Evolutionary conservation across 2,888 invertebrate species (phyloP), one percentile per base, ranked within the genome.

Genomic region (Chrysodeixis includens): DNA sequence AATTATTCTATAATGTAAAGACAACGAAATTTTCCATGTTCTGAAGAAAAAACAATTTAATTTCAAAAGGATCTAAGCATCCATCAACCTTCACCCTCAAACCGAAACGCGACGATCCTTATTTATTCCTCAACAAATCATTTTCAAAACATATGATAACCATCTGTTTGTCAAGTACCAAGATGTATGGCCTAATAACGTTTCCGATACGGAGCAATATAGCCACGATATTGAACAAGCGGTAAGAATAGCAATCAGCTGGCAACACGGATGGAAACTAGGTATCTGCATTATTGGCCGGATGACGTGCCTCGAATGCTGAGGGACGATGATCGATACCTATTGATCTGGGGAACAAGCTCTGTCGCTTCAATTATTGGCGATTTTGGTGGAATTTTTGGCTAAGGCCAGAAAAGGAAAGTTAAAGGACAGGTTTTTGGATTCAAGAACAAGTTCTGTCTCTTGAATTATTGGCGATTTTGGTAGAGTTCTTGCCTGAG

Each of bases 171-270:
- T 74, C 78, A 74, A 74, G 70, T 74, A 56, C 51, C 68, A 73
- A 76, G 78, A 82, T 81, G 74, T 78, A 84, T 82, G 71, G 71
- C 73, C 78, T 78, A 81, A 77, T 81, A 78, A 78, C 74, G 74
- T 75, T 71, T 73, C 72, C 66, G 74, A 74, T 78, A 76, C 76
- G 70, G 69, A 67, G 83, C 81, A 84, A 87, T 87, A 87, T 83
- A 79, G 71, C 78, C 61, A 63, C 74, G 84, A 88, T 88, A 91
- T 90, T 89, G 89, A 78, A 77, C 76, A 75, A 81, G 85, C 85
- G 83, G 77, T 80, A 84, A 87, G 92, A 91, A 92, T 91, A 91
- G 84, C 87, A 90, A 91, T 89, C 87, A 87, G 87, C 76, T 75
- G 67, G 77, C 73, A 83, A 82, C 81, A 77, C 73, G 71, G 78